Evolutionary conservation across 2,113 vertebrate species (phyloP).

Genomic region (Nanorana parkeri): DNA sequence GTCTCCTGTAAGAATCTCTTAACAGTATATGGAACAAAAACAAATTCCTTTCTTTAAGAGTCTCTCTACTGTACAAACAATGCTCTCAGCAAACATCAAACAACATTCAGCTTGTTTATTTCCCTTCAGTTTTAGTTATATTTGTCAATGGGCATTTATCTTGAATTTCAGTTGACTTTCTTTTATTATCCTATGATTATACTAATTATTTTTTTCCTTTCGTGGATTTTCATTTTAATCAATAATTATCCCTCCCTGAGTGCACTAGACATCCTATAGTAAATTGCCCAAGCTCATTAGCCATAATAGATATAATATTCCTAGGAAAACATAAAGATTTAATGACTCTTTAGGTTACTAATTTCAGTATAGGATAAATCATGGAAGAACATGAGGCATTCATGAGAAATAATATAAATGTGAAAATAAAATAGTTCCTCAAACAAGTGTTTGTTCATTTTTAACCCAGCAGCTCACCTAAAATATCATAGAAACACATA

Average conservation of each 20-base stretch:
- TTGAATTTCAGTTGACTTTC: conserved; percentile 17
- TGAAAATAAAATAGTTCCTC: conserved; percentile 1
- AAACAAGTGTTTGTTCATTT: too few relatives aligned
- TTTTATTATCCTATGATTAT: conserved; percentile 8
- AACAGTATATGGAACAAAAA: too few relatives aligned
- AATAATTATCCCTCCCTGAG: conserved; percentile 25
- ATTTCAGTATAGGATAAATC: conserved; percentile 10
- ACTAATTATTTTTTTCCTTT: conserved; percentile 13
- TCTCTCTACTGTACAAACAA: background rate
- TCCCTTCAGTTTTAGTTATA: background rate
- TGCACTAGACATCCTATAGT: conserved; percentile 23
- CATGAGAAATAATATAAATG: background rate
- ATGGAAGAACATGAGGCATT: background rate
- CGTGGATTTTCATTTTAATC: background rate
- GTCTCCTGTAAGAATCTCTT: too few relatives aligned
- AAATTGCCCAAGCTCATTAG: conserved; percentile 29
- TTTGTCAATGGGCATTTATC: conserved; percentile 4
- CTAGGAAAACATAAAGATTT: conserved; percentile 24
- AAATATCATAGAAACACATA: too few relatives aligned
- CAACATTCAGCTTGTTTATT: background rate
- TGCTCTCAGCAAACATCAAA: background rate
- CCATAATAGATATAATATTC: conserved; percentile 4
- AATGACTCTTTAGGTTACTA: conserved; percentile 31
- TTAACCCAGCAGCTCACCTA: too few relatives aligned
- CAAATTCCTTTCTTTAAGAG: background rate